A percentile compares a stretch with the other conserved stretches of the same genome.
phyloP scores from a whole-genome alignment of 2,113 vertebrate genomes.

The Ctenomys sociabilis region DNA sequence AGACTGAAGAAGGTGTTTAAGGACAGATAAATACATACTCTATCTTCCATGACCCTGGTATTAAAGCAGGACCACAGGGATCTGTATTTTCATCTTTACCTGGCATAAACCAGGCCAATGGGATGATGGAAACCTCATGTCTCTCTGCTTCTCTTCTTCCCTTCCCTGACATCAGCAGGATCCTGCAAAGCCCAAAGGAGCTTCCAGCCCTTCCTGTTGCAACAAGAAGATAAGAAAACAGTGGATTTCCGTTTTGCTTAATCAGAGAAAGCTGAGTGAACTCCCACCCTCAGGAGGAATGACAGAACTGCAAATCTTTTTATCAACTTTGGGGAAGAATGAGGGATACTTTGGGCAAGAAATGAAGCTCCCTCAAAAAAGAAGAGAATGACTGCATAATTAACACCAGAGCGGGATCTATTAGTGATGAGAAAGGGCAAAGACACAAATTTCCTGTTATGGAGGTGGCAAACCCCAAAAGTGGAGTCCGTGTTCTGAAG shows the following conservation, averaged over 20 bases:
- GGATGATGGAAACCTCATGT: not conserved
- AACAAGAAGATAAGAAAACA: not conserved
- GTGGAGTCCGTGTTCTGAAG: not conserved
- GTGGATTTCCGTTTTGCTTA: not conserved
- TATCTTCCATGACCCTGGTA: rapidly evolving
- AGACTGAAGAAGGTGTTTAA: not conserved
- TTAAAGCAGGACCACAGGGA: not conserved
- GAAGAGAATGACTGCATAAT: not conserved
- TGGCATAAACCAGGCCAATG: not conserved
- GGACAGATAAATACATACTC: not conserved
- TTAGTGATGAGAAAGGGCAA: not conserved
- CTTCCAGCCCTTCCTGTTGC: not conserved
- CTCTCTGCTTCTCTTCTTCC: not conserved
- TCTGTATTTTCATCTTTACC: too few relatives aligned
- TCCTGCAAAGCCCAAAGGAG: not conserved
- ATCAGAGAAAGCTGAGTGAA: not conserved
- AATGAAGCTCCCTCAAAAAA: not conserved
- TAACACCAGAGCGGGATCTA: not conserved
- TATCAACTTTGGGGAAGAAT: not conserved
- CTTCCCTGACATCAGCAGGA: not conserved
- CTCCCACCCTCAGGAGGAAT: too few relatives aligned
- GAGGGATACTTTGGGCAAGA: not conserved
- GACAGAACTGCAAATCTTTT: not conserved
- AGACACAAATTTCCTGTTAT: not conserved
- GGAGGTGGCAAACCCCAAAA: rapidly evolving